Evolutionary conservation across 1,140 invertebrate species (phyloP), one percentile per base, ranked within the genome.

Genomic region (Acromyrmex echinatior): DNA sequence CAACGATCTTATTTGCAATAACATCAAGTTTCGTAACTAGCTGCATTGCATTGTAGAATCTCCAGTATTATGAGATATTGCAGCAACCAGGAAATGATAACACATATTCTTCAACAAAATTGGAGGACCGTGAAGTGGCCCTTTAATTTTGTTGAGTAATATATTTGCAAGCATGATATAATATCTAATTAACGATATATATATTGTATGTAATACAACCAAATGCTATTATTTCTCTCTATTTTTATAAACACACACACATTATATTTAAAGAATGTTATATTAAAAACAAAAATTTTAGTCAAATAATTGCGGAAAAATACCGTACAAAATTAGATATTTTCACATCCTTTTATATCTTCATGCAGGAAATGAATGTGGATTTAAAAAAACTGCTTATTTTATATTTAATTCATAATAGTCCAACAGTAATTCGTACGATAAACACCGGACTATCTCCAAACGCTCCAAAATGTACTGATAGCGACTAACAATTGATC

Each of bases 401-500:
- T 79, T 25, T 49, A 51, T 35, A 0, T 7, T 77, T n/a, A 53
- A 12, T 51, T 79, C 1, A 49, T 49, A 31, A 35, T 16, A 35
- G 12, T 21, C 28, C 1, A n/a, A 12, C 4, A 9, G 53, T 60
- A 60, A 35, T n/a, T 58, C 39, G 45, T 39, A 21, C 21, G 21
- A 81, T 71, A 81, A 81, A 81, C 14, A 53, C 39, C 21, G 51
- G 35, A 53, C 21, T 18, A 53, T 28, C n/a, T 53, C 31, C 49
- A 45, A 16, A 70, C 16, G 51, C 10, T 16, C 16, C 65, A 45
- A 81, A 81, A 58, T 21, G 51, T 12, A 31, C 39, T 49, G 79
- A 81, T 81, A 81, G 16, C 66, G 16, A 51, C 65, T 51, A 28
- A 81, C 79, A 81, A 81, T 71, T 81, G 65, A 68, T 66, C 35